Conservation (phyloP, 2,113 vertebrate genomes). For the Lepus europaeus region DNA sequence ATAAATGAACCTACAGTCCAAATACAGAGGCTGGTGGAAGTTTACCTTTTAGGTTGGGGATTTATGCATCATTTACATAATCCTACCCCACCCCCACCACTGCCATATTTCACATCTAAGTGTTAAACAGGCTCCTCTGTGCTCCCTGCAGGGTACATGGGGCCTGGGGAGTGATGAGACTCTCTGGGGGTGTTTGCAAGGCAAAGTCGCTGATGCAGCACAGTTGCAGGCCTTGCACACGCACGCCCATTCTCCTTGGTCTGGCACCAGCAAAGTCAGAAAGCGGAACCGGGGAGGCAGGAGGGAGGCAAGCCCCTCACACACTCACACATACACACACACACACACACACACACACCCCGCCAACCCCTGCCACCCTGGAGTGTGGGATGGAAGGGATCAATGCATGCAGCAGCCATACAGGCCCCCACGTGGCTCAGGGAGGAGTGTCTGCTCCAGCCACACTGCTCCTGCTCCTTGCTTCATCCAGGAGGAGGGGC, state of each 20-base stretch:
- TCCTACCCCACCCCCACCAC: constrained; percentile 52
- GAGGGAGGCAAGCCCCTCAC: not conserved
- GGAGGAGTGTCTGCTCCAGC: too few species aligned
- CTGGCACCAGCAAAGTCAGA: constrained; percentile 76
- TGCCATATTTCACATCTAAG: constrained; percentile 55
- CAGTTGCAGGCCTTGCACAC: constrained; percentile 65
- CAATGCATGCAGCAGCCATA: accelerated
- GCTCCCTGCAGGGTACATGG: constrained; percentile 53
- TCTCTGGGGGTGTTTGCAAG: constrained; percentile 51
- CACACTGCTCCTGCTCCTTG: not conserved
- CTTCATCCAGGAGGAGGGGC: not conserved
- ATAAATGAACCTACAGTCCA: not conserved
- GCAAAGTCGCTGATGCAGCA: constrained; percentile 67
- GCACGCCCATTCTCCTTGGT: constrained; percentile 77
- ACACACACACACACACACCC: not conserved
- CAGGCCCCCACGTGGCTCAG: accelerated
- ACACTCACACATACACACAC: not conserved
- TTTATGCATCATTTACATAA: constrained; percentile 54
- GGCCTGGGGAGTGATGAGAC: constrained; percentile 62
- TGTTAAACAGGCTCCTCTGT: constrained; percentile 63
- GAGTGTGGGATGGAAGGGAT: too few species aligned
- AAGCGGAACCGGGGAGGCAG: not conserved
- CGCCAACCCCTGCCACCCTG: not conserved
- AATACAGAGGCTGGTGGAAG: constrained; percentile 49
- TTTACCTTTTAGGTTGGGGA: constrained; percentile 42